Percentiles rank a stretch among this genome's conserved stretches.
These are phyloP conservation scores for Zosterops hypoxanthus DNA, from an alignment of 2,113 vertebrate genomes.

Conservation along the genomic window DNA sequence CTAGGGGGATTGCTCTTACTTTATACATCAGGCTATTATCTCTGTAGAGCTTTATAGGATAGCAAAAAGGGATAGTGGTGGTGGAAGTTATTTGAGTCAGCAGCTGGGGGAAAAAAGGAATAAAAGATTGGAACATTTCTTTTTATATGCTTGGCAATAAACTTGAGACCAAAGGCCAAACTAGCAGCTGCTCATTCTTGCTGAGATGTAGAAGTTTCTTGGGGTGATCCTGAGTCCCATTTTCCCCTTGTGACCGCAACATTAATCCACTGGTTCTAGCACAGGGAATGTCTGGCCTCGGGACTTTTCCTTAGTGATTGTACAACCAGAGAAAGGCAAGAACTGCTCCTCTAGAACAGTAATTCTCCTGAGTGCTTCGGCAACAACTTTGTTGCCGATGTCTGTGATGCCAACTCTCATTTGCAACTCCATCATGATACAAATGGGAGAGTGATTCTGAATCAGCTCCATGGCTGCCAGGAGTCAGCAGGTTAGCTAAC, in stretches of 20 bases:
- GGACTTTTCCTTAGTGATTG: neutral
- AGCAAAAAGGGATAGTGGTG: neutral
- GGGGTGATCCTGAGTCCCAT: neutral
- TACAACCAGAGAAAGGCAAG: neutral
- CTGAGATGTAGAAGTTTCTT: constrained; percentile 8
- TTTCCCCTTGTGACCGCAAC: neutral
- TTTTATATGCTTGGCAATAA: constrained; percentile 52
- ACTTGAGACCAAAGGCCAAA: constrained; percentile 45
- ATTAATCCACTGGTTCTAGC: neutral
- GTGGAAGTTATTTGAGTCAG: constrained; percentile 32
- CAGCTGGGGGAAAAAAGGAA: constrained; percentile 29
- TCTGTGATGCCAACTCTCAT: neutral
- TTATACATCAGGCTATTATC: constrained; percentile 20
- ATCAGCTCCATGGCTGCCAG: neutral
- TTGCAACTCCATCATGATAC: neutral
- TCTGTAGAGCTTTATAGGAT: neutral
- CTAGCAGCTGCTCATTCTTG: constrained; percentile 36
- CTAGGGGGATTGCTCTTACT: neutral
- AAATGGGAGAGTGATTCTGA: neutral
- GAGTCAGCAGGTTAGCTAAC: neutral
- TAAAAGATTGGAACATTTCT: constrained; percentile 38
- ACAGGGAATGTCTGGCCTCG: neutral
- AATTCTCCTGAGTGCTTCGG: neutral
- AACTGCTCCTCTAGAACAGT: neutral
- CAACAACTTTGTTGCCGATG: neutral